Conservation (phyloP, 2,888 invertebrate genomes). For the Brachyopa scutellaris region DNA sequence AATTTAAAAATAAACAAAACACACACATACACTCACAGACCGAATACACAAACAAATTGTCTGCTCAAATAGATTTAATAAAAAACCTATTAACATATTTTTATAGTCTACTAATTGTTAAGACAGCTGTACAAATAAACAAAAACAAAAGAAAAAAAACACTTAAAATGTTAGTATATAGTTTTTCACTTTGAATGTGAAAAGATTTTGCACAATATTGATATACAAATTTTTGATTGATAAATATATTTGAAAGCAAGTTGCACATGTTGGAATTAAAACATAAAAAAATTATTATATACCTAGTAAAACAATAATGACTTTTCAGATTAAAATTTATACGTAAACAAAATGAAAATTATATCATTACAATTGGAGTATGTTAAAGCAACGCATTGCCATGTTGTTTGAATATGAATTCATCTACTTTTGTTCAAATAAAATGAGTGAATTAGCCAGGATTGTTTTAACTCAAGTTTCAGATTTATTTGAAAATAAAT, state of each 20-base stretch:
- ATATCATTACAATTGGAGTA: slow-evolving; percentile 11
- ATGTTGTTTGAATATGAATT: slow-evolving; percentile 22
- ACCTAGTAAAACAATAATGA: slow-evolving; percentile 7
- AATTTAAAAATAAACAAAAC: background rate
- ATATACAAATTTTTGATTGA: slow-evolving; percentile 18
- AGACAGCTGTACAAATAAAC: slow-evolving; percentile 65
- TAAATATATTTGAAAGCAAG: slow-evolving; percentile 1
- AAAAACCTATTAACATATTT: slow-evolving; percentile 43
- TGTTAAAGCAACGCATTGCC: slow-evolving; percentile 12
- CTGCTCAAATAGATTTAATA: slow-evolving; percentile 52
- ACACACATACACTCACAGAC: background rate
- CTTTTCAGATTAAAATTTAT: slow-evolving; percentile 39
- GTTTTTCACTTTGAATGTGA: slow-evolving; percentile 18
- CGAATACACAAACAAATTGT: slow-evolving; percentile 11
- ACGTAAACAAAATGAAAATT: slow-evolving; percentile 16
- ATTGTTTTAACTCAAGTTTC: too few species aligned
- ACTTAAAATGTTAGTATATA: slow-evolving; percentile 3
- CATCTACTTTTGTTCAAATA: slow-evolving; percentile 53
- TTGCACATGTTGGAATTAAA: slow-evolving; percentile 40
- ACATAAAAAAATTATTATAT: slow-evolving; percentile 1
- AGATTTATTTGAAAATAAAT: too few species aligned
- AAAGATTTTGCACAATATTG: slow-evolving; percentile 54
- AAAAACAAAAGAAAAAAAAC: background rate
- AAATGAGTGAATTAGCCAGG: slow-evolving; percentile 50
- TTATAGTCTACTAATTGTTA: slow-evolving; percentile 37